phyloP scores from a whole-genome alignment of 2,888 invertebrate genomes.

The Tenthredo mesomela region DNA sequence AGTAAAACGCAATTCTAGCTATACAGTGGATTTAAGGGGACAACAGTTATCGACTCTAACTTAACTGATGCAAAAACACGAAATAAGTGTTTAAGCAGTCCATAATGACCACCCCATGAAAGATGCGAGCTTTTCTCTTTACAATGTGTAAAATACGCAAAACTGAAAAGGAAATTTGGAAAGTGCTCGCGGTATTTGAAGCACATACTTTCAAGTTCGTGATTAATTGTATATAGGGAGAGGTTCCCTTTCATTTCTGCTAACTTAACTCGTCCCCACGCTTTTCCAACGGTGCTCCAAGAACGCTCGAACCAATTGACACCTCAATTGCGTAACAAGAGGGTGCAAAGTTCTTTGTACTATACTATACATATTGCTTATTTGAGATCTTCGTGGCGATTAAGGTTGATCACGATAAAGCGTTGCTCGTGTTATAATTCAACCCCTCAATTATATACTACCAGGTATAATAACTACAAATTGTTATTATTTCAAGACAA shows the following conservation, averaged over 20 bases:
- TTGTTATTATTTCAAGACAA: background rate
- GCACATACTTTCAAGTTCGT: background rate
- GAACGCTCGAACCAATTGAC: slow-evolving; percentile 14
- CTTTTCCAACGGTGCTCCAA: background rate
- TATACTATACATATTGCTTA: background rate
- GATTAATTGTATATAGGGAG: background rate
- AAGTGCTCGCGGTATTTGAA: background rate
- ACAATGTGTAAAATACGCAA: background rate
- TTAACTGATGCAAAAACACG: background rate
- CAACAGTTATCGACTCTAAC: no score
- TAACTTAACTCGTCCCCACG: background rate
- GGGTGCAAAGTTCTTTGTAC: background rate
- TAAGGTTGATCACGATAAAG: background rate
- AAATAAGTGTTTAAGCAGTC: background rate
- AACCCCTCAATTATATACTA: background rate
- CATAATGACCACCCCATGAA: background rate
- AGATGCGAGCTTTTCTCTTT: background rate
- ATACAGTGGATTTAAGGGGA: no score
- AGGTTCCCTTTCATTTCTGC: background rate
- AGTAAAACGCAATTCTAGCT: no score
- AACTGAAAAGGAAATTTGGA: background rate
- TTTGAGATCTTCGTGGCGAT: background rate
- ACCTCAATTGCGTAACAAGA: slow-evolving; percentile 9
- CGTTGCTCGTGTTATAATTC: background rate
- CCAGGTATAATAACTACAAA: background rate